These are phyloP conservation scores for Drosophila borborema DNA, from an alignment of 2,888 invertebrate species.

Conservation along the genomic window DNA sequence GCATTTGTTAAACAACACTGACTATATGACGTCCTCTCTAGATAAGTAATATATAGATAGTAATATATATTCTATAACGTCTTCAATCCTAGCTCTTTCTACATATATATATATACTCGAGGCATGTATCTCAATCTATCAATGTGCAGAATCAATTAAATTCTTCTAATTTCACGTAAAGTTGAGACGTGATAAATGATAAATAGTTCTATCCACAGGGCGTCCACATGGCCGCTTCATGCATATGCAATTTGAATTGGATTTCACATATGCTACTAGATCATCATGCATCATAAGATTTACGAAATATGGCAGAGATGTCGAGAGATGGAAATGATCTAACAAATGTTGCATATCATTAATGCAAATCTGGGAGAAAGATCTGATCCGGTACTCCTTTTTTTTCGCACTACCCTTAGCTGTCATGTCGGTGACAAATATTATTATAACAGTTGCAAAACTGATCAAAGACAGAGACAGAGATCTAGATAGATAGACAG, in stretches of 20 bases:
- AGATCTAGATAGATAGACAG: neutral
- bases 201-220: neutral
- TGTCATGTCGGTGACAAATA: conserved; percentile 73
- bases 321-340: conserved; percentile 15
- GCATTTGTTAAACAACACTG: neutral
- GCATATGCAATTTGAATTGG: conserved; percentile 4
- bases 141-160: neutral
- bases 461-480: conserved; percentile 16
- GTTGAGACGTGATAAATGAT: conserved; percentile 2
- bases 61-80: neutral
- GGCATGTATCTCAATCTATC: neutral
- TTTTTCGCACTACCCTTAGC: conserved; percentile 58
- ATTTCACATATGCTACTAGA: conserved; percentile 11
- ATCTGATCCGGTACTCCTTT: conserved; percentile 14
- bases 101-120: neutral
- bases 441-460: conserved; percentile 73
- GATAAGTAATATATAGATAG: neutral
- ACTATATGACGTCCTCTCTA: no score
- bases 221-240: neutral
- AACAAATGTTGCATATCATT: conserved; percentile 71
- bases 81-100: neutral
- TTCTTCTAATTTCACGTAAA: conserved; percentile 3
- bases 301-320: neutral
- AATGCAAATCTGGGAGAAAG: conserved; percentile 68
- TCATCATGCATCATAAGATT: conserved; percentile 55